A percentile compares a stretch with the other conserved stretches of the same genome.
Conservation (phyloP, 2,888 invertebrate genomes). For the Galerucella nymphaeae region DNA sequence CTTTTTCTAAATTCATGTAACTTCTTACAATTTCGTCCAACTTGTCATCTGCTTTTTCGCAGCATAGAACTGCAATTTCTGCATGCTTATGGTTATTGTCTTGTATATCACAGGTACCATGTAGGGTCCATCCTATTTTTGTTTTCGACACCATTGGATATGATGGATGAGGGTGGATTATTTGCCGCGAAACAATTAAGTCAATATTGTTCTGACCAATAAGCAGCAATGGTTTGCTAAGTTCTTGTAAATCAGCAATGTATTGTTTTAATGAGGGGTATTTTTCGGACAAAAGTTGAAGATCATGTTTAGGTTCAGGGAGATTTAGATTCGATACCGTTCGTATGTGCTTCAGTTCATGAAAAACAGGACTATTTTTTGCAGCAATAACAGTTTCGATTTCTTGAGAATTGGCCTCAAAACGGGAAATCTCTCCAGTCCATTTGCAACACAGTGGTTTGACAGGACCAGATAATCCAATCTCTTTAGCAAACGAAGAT, state of each 20-base stretch:
- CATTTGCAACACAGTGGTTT: constrained; percentile 6
- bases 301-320: not conserved
- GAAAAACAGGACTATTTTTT: constrained; percentile 6
- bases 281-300: not conserved
- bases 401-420: constrained; percentile 9
- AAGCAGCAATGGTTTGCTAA: constrained; percentile 7
- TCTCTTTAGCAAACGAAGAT: not conserved
- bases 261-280: constrained; percentile 16
- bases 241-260: not conserved
- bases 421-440: constrained; percentile 4
- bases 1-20: constrained; percentile 10
- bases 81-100: no score
- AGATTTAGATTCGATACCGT: not conserved
- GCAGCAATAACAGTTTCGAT: not conserved
- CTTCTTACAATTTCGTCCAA: not conserved
- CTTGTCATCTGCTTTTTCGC: no score
- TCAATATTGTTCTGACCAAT: constrained; percentile 17
- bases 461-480: not conserved
- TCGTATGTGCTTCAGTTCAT: constrained; percentile 2
- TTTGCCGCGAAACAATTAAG: constrained; percentile 12
- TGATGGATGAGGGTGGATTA: constrained; percentile 14
- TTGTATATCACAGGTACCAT: no score
- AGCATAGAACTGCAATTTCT: no score
- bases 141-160: no score
- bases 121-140: no score